Percentiles rank a stretch among this genome's conserved stretches.
phyloP scores from a whole-genome alignment of 2,888 invertebrate species.

The Ophonus ardosiacus region DNA sequence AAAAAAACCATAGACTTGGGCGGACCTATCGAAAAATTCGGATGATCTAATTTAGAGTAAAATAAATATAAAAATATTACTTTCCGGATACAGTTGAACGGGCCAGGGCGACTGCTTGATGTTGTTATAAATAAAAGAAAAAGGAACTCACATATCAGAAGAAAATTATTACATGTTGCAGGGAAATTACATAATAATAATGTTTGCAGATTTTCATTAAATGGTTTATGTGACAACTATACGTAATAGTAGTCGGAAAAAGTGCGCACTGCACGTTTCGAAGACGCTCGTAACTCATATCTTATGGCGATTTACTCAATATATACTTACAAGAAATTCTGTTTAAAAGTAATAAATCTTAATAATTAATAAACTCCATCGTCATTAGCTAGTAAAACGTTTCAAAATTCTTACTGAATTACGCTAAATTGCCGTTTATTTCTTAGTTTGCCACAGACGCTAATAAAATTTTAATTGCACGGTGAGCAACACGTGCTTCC shows the following conservation, averaged over 20 bases:
- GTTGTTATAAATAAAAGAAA: no score
- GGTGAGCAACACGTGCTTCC: constrained; percentile 29
- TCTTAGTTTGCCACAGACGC: constrained; percentile 43
- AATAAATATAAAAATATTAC: no score
- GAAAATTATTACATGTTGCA: not conserved
- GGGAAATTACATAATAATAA: not conserved
- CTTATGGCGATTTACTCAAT: constrained; percentile 1
- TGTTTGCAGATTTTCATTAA: not conserved
- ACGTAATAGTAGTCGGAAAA: not conserved
- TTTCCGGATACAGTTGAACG: no score
- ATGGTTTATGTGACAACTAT: not conserved
- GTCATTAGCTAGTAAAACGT: constrained; percentile 14
- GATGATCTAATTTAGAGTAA: no score
- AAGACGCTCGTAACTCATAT: constrained; percentile 1
- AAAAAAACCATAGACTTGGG: no score
- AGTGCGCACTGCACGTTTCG: not conserved
- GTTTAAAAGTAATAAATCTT: constrained; percentile 36
- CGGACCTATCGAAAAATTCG: no score
- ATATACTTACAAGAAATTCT: constrained; percentile 16
- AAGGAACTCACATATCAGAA: not conserved
- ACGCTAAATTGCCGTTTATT: constrained; percentile 36
- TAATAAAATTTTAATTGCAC: constrained; percentile 43
- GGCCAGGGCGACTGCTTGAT: no score
- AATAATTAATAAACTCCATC: constrained; percentile 40
- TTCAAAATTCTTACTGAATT: constrained; percentile 45